Base-by-base conservation (phyloP, 2,888 invertebrate genomes). In the Aleiodes testaceus region DNA sequence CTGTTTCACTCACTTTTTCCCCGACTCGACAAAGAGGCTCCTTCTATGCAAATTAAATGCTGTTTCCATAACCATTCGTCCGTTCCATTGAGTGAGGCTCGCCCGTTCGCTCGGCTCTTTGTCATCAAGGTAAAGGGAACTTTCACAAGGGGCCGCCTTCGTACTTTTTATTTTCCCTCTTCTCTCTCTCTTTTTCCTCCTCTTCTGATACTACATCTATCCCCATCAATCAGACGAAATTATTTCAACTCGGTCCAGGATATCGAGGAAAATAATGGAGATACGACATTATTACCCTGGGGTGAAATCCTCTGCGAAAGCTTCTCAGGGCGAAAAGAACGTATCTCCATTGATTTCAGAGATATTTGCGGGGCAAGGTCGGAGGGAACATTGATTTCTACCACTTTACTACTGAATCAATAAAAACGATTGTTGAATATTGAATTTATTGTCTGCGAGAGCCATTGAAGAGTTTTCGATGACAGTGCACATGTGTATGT, bases 1-100 rank as follows among this genome's bases (percentile, higher is more conserved):
- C 69, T 18, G 44, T 59, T 53, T 69, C 66, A 53, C 61, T 18
- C 36, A 49, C 59, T 16, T 69, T 22, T 61, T 22, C 75, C 78
- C 79, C 78, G 80, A 69, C 82, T 84, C 84, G 84, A 85, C 85
- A 85, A 85, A 85, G 85, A 84, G 83, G 80, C 85, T 86, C 86
- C 85, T 86, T 87, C 86, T 87, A 87, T 87, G 87, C 87, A 87
- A 87, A 87, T 87, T 87, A 86, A 87, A 87, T 87, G 87, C 86
- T 86, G 87, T 85, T 87, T 87, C 86, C 86, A 86, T 86, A 86
- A 87, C 87, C 87, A 86, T 86, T 87, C 85, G 87, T 86, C 87
- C 87, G 85, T 87, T 85, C 86, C 84, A 85, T 86, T 87, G 87
- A 87, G 85, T 84, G 85, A 85, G 84, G 82, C 81, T 84, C 82